Percentiles rank a stretch among this genome's conserved stretches.
Conservation (phyloP, 2,797 vertebrate species). For the Remorina albescens region DNA sequence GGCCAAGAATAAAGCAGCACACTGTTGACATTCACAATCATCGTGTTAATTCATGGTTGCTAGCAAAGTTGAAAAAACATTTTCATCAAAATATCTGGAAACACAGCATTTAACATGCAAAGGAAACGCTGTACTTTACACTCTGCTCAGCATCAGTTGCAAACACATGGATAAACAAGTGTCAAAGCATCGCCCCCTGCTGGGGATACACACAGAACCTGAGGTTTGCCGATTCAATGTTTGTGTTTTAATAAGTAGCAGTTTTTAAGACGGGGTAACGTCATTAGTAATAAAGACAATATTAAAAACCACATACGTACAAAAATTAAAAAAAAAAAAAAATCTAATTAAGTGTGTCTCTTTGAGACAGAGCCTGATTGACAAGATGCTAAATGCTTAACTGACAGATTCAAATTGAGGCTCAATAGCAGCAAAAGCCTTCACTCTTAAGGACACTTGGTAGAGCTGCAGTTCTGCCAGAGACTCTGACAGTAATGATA, state of each 20-base stretch:
- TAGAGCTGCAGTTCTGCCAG: background rate
- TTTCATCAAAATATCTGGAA: background rate
- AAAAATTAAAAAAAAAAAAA: constrained; percentile 5
- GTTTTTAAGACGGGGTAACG: background rate
- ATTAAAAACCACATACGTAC: background rate
- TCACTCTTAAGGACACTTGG: constrained; percentile 10
- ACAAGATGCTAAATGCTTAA: background rate
- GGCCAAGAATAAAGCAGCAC: constrained; percentile 3
- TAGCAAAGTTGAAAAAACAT: background rate
- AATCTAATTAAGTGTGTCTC: too few relatives aligned
- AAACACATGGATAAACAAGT: background rate
- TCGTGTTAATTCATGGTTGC: constrained; percentile 13
- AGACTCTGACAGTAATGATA: background rate
- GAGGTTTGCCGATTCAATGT: background rate
- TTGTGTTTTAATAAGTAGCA: background rate
- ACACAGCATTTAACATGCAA: background rate
- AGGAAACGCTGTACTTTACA: background rate
- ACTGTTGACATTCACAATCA: constrained; percentile 21
- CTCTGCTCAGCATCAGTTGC: background rate
- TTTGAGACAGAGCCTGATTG: background rate
- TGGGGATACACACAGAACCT: constrained; percentile 10
- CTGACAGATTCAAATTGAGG: background rate
- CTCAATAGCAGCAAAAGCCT: background rate
- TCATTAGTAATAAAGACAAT: background rate
- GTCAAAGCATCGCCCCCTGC: constrained; percentile 54